Evolutionary conservation across 92 coral and sea anemone genomes (phyloP), one percentile per base, ranked within the genome.

Genomic region (Galaxea fascicularis): DNA sequence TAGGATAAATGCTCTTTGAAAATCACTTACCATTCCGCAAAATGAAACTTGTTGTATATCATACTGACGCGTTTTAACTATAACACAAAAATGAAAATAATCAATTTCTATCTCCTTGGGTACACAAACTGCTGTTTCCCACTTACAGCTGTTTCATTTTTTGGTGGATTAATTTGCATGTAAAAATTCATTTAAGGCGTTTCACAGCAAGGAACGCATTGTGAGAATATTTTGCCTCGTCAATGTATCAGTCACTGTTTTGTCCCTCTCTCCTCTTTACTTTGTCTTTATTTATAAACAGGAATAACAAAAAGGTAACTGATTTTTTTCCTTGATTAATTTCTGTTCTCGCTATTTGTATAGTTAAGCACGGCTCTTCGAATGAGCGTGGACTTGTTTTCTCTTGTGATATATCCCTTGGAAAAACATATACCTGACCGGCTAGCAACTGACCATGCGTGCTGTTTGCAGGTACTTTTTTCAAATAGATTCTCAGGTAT

Each of bases 81-180:
- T 21, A 7, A 22, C 21, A 39, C 15, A 15, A 17, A 58, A 53
- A 9, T 31, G 10, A 5, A 25, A 54, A 39, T 20, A 21, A 20
- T 18, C 30, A 44, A 31, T 35, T 10, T 26, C 22, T 4, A 27
- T 11, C 21, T 30, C 27, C 72, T 27, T 76, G 69, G 8, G 28
- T 0, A 30, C 51, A 4, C 41, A 35, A 71, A 9, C 16, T 76
- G 81, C 59, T 31, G 21, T 59, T 35, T 54, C 46, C 21, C 65
- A 31, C 52, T 30, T 67, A 79, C 84, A 79, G 84, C 84, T 79
- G 83, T 60, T 20, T 68, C 27, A 14, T 25, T 51, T 28, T 21
- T 22, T 52, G 8, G 47, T 20, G 65, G 47, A 79, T 58, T 66
- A 30, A 79, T 65, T 79, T 79, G 84, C 84, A 79, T 65, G 75